Percentiles rank a stretch among this genome's conserved stretches.
Evolutionary conservation across 2,113 vertebrate species (phyloP).

Genomic region (Paraplagusia blochii): DNA sequence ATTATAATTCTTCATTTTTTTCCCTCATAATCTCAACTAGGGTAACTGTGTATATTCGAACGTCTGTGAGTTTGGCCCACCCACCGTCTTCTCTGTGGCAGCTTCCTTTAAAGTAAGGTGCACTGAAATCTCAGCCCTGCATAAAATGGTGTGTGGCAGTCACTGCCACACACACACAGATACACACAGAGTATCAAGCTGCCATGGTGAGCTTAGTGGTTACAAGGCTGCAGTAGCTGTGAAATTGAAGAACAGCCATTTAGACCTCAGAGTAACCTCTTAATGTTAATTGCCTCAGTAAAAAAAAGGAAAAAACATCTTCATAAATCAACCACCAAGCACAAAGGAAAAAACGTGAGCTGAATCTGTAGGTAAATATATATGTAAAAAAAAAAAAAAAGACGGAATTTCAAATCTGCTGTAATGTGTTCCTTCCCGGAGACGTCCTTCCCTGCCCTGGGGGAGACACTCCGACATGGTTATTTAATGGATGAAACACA

Average conservation of each 20-base stretch:
- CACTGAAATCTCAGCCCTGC: conserved; percentile 46
- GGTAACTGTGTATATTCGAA: conserved; percentile 34
- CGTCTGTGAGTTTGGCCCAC: conserved; percentile 58
- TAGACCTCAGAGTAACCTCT: conserved; percentile 61
- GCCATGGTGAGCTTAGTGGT: conserved; percentile 49
- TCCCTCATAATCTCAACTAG: too few relatives aligned
- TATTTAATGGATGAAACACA: conserved; percentile 71
- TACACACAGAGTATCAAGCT: conserved; percentile 21
- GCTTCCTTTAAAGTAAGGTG: conserved; percentile 42
- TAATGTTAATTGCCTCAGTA: conserved; percentile 55
- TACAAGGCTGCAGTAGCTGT: conserved; percentile 51
- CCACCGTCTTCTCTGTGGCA: conserved; percentile 55
- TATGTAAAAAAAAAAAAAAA: conserved; percentile 17
- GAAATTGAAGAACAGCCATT: conserved; percentile 66
- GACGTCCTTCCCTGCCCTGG: conserved; percentile 33
- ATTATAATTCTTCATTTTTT: too few relatives aligned
- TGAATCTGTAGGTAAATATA: conserved; percentile 10
- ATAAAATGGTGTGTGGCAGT: conserved; percentile 45
- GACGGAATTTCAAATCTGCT: conserved; percentile 7
- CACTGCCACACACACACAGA: conserved; percentile 27
- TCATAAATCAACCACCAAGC: conserved; percentile 43
- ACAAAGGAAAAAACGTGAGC: conserved; percentile 12
- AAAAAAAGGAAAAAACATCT: conserved; percentile 25
- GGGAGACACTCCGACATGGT: conserved; percentile 56
- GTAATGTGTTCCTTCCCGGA: conserved; percentile 27